phyloP scores from a whole-genome alignment of 2,888 invertebrate genomes.

The Dynastes grantii region DNA sequence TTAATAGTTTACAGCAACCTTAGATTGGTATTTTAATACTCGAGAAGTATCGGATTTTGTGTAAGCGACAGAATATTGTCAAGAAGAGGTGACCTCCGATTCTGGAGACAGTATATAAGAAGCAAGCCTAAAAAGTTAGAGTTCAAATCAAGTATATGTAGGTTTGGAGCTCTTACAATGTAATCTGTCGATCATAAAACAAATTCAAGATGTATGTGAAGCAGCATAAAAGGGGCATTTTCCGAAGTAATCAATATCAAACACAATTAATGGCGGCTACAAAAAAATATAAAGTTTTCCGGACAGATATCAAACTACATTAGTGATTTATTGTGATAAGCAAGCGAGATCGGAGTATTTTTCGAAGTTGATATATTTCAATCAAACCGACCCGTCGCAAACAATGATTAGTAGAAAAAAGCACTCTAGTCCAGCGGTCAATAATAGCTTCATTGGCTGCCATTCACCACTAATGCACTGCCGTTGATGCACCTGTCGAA shows the following conservation, averaged over 20 bases:
- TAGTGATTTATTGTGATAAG: conserved; percentile 67
- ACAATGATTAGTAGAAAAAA: conserved; percentile 69
- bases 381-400: conserved; percentile 68
- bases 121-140: no score
- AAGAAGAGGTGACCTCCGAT: no score
- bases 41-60: no score
- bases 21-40: no score
- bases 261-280: conserved; percentile 24
- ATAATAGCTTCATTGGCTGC: conserved; percentile 68
- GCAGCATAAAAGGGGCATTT: not conserved
- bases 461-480: conserved; percentile 69
- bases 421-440: conserved; percentile 61
- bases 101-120: no score
- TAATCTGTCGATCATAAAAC: no score
- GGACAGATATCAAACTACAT: conserved; percentile 52
- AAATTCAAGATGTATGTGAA: no score
- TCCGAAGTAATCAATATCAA: conserved; percentile 9
- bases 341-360: conserved; percentile 64
- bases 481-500: conserved; percentile 60
- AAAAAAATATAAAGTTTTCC: conserved; percentile 27
- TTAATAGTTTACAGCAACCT: no score
- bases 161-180: no score
- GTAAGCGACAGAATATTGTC: no score
- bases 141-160: no score
- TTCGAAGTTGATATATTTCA: conserved; percentile 69